Evolutionary conservation across 92 coral and sea anemone species (phyloP), one percentile per base, ranked within the genome.

Genomic region (Porites divaricata): DNA sequence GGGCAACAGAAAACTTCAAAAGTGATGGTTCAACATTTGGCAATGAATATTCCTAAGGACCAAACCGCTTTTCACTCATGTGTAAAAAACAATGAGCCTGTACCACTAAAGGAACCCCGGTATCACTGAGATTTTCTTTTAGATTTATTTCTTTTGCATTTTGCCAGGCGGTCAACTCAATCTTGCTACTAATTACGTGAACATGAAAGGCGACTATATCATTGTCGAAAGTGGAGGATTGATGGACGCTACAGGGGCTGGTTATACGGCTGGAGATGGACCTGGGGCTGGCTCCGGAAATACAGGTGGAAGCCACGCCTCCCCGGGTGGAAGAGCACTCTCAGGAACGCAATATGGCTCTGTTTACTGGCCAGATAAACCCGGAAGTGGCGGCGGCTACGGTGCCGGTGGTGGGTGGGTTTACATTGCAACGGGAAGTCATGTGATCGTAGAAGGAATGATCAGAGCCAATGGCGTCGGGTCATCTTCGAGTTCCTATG

Each of bases 351-450:
- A 96, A 66, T 92, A 96, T 76, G 97, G 97, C 53, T 95, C 98
- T 45, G 71, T 95, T 52, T 95, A 92, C 80, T 78, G 84, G 81
- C 99, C 99, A 4, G 86, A 70, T 21, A 72, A 91, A 58, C 96
- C 98, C 74, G 99, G 99, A 62, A 96, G 99, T 64, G 99, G 99
- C 14, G 99, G 99, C 10, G 99, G 98, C 5, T 81, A 81, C 64
- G 92, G 97, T 67, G 96, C 95, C 16, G 99, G 99, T 9, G 99
- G 99, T 65, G 95, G 95, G 17, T 93, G 97, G 99, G 72, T 96
- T 14, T 86, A 94, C 58, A 84, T 96, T 26, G 76, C 81, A 28
- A 92, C 93, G 24, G 99, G 96, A n/a, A 72, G 83, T 45, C 79
- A 71, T 41, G 86, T 95, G 70, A 52, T 84, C 19, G 88, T 95